phyloP scores from a whole-genome alignment of 2,888 invertebrate species.

The Melieria crassipennis region DNA sequence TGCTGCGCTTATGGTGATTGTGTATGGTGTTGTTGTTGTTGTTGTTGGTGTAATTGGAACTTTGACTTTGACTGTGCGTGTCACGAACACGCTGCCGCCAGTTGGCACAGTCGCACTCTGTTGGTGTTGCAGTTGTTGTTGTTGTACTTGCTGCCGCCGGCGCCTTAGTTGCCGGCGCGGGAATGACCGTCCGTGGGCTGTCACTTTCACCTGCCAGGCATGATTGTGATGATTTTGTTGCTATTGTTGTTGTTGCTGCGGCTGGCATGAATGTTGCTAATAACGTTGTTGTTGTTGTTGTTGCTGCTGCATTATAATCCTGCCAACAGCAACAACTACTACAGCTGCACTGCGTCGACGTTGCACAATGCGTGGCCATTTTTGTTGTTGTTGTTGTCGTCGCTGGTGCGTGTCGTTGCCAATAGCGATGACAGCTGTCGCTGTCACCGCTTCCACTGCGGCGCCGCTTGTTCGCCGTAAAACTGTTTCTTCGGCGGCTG shows the following conservation, averaged over 20 bases:
- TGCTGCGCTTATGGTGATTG: conserved; percentile 2
- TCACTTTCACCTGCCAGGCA: neutral
- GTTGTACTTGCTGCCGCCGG: no score
- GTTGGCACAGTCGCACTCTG: no score
- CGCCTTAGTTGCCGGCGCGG: no score
- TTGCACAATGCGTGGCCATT: neutral
- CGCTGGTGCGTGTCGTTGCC: conserved; percentile 2
- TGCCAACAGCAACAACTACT: no score
- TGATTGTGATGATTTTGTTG: neutral
- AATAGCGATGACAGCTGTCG: conserved; percentile 16
- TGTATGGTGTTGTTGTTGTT: conserved; percentile 19
- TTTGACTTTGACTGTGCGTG: no score
- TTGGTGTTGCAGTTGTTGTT: no score
- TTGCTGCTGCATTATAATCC: neutral
- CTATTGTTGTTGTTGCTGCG: conserved; percentile 12
- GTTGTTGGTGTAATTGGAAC: neutral
- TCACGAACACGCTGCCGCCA: no score
- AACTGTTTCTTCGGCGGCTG: conserved; percentile 5
- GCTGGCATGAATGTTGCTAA: conserved; percentile 17
- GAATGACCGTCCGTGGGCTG: neutral
- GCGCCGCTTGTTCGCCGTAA: neutral
- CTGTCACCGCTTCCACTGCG: conserved; percentile 15
- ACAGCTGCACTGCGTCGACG: neutral
- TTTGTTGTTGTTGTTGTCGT: conserved; percentile 18
- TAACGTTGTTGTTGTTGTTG: conserved; percentile 36